Conservation (phyloP, 1,140 invertebrate genomes). For the Caenorhabditis brenneri region DNA sequence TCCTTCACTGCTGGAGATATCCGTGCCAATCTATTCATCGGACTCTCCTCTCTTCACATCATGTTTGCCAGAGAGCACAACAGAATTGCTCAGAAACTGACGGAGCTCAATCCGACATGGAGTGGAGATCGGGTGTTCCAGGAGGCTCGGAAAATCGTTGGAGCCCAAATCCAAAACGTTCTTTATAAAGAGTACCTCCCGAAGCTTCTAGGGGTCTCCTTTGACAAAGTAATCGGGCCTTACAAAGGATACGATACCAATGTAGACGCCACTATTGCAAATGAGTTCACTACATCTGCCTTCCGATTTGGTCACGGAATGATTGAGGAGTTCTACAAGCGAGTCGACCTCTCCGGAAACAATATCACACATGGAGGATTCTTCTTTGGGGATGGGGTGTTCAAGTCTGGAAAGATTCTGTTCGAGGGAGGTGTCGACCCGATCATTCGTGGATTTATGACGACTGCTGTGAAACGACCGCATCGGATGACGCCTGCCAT, state of each 20-base stretch:
- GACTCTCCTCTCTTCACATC: constrained; percentile 69
- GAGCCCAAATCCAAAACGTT: constrained; percentile 71
- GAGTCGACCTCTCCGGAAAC: constrained; percentile 52
- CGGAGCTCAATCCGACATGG: constrained; percentile 61
- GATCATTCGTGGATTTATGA: constrained; percentile 83
- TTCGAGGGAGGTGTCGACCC: constrained; percentile 71
- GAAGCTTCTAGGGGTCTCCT: constrained; percentile 63
- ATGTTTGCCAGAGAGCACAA: constrained; percentile 70
- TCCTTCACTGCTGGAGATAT: constrained; percentile 70
- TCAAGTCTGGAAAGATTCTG: constrained; percentile 69
- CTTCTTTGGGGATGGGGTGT: constrained; percentile 68
- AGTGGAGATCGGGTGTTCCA: constrained; percentile 69
- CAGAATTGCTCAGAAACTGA: constrained; percentile 60
- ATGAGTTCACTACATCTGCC: constrained; percentile 77
- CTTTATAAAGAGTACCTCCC: constrained; percentile 66
- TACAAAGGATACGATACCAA: constrained; percentile 75
- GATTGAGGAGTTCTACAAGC: constrained; percentile 69
- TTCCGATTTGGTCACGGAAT: constrained; percentile 77
- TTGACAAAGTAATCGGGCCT: constrained; percentile 71
- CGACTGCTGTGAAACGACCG: constrained; percentile 83
- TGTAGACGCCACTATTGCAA: constrained; percentile 75
- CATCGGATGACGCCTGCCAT: constrained; percentile 71
- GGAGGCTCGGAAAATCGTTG: constrained; percentile 75
- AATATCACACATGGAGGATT: constrained; percentile 65
- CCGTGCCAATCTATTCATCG: constrained; percentile 69